Evolutionary conservation across 2,888 invertebrate genomes (phyloP).

Genomic region (Ganaspis brasiliensis): DNA sequence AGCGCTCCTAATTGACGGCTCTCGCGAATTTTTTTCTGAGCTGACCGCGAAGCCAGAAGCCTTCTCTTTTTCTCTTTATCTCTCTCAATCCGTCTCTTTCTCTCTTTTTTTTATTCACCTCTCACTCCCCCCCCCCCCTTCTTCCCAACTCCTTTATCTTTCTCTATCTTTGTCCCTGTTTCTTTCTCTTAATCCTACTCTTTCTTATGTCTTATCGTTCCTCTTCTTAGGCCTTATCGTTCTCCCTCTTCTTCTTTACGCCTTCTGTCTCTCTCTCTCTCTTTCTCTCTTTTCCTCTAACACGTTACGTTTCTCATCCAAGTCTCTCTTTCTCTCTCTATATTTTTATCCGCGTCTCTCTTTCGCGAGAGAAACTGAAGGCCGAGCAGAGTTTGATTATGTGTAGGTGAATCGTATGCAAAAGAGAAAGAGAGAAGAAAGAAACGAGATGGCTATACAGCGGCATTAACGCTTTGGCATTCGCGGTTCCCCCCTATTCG

Average conservation of each 20-base stretch:
- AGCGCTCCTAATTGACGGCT: constrained; percentile 77
- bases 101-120: constrained; percentile 57
- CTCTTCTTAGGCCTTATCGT: no score
- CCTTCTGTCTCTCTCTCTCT: not conserved
- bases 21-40: constrained; percentile 74
- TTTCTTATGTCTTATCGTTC: no score
- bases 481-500: constrained; percentile 61
- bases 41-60: constrained; percentile 71
- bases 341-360: not conserved
- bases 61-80: constrained; percentile 64
- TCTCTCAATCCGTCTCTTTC: constrained; percentile 71
- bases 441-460: constrained; percentile 67
- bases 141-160: constrained; percentile 42
- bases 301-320: not conserved
- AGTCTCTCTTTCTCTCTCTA: constrained; percentile 2
- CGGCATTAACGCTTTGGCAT: constrained; percentile 67
- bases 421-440: constrained; percentile 66
- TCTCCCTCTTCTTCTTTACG: constrained; percentile 61
- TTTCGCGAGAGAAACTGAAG: constrained; percentile 55
- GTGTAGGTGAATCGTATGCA: constrained; percentile 67
- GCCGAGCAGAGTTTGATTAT: constrained; percentile 58
- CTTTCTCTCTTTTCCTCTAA: no score
- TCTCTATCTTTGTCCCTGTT: constrained; percentile 16
- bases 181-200: no score
- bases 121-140: constrained; percentile 8